Conservation (phyloP, 2,888 invertebrate species). For the Venusia cambrica region DNA sequence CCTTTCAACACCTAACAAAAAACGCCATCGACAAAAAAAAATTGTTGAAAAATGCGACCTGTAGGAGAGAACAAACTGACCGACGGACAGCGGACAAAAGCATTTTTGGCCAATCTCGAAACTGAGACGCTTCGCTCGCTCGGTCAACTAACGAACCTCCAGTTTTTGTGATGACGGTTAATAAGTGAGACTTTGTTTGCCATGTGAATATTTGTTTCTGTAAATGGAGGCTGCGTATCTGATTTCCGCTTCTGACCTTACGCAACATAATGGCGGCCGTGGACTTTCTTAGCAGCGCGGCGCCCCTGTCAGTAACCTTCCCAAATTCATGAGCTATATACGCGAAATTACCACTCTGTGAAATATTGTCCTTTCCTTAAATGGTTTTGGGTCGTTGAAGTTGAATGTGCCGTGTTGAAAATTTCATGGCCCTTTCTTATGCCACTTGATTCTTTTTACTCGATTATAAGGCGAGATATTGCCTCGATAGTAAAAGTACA, state of each 20-base stretch:
- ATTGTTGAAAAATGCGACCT: too few relatives aligned
- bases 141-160: too few relatives aligned
- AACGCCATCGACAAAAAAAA: too few relatives aligned
- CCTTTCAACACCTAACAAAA: too few relatives aligned
- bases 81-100: too few relatives aligned
- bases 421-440: too few relatives aligned
- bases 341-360: slow-evolving; percentile 23
- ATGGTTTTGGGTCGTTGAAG: slow-evolving; percentile 1
- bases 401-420: background rate
- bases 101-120: too few relatives aligned
- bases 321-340: slow-evolving; percentile 38
- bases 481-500: too few relatives aligned
- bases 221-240: slow-evolving; percentile 32
- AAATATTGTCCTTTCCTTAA: slow-evolving; percentile 6
- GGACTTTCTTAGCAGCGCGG: slow-evolving; percentile 38
- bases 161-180: too few relatives aligned
- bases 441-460: too few relatives aligned
- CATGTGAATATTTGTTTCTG: slow-evolving; percentile 29
- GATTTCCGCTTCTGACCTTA: slow-evolving; percentile 34
- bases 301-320: slow-evolving; percentile 36
- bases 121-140: slow-evolving; percentile 1
- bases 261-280: slow-evolving; percentile 37
- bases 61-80: too few relatives aligned
- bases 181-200: slow-evolving; percentile 20
- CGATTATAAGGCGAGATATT: too few relatives aligned